Evolutionary conservation across 2,113 vertebrate species (phyloP).

Genomic region (Stegostoma tigrinum): DNA sequence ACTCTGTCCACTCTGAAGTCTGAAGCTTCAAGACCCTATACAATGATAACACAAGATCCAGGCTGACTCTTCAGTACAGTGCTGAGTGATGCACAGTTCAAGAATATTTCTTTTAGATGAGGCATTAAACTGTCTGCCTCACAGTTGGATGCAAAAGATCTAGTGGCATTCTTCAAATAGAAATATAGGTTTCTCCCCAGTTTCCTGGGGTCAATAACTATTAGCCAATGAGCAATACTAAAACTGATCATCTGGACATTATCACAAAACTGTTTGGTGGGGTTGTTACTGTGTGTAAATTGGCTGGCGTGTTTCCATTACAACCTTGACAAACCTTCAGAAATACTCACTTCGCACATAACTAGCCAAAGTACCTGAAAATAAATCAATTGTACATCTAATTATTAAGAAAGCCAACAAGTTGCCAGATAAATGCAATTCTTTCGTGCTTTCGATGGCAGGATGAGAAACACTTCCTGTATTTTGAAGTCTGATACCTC

Average conservation of each 20-base stretch:
- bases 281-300: background rate
- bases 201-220: background rate
- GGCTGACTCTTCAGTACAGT: background rate
- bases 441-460: background rate
- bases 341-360: background rate
- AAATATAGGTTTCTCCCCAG: background rate
- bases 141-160: background rate
- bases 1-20: background rate
- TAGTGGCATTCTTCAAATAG: background rate
- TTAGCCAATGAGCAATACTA: background rate
- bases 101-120: background rate
- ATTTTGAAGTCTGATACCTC: background rate
- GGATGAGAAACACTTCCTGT: background rate
- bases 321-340: background rate
- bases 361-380: background rate
- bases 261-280: background rate
- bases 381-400: background rate
- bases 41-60: background rate
- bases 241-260: background rate
- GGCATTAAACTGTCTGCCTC: background rate
- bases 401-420: background rate
- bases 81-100: background rate
- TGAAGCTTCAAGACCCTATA: background rate
- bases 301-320: background rate
- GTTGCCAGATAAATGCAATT: background rate